Percentiles rank a stretch among this genome's conserved stretches.
These are phyloP conservation scores for Bombus affinis DNA, from an alignment of 1,140 invertebrate genomes.

Conservation along the genomic window DNA sequence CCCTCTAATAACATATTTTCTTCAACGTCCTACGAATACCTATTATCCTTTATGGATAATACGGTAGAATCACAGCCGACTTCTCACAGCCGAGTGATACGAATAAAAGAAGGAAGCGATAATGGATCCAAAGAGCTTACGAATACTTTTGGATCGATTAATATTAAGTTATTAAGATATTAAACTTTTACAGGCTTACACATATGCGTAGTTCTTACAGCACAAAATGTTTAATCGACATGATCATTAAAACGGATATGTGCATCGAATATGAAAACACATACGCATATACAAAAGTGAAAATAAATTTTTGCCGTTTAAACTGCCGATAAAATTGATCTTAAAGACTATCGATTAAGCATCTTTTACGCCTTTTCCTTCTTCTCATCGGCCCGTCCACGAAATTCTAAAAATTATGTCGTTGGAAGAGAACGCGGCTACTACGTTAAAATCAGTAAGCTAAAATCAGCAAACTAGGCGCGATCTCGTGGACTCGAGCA, in stretches of 20 bases:
- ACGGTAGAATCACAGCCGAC: neutral
- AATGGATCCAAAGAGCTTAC: neutral
- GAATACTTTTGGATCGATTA: neutral
- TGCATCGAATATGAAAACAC: no score
- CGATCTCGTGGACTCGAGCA: slow-evolving; percentile 38
- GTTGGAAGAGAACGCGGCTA: slow-evolving; percentile 6
- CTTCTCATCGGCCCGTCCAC: neutral
- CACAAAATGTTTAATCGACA: no score
- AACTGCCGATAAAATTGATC: no score
- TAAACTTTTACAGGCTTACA: neutral
- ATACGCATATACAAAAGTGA: no score
- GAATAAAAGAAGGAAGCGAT: neutral
- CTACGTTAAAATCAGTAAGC: slow-evolving; percentile 29
- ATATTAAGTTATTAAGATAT: neutral
- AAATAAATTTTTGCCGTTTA: no score
- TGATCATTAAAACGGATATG: no score
- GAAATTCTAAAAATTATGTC: neutral
- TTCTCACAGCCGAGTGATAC: neutral
- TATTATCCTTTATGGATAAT: neutral
- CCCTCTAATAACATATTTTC: neutral
- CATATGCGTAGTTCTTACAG: neutral
- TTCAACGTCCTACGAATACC: no score
- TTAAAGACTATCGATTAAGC: no score
- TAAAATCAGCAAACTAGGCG: slow-evolving; percentile 18
- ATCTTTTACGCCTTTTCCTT: neutral